Evolutionary conservation across 2,797 vertebrate genomes (phyloP), one percentile per base, ranked within the genome.

Genomic region (Chelonia mydas): DNA sequence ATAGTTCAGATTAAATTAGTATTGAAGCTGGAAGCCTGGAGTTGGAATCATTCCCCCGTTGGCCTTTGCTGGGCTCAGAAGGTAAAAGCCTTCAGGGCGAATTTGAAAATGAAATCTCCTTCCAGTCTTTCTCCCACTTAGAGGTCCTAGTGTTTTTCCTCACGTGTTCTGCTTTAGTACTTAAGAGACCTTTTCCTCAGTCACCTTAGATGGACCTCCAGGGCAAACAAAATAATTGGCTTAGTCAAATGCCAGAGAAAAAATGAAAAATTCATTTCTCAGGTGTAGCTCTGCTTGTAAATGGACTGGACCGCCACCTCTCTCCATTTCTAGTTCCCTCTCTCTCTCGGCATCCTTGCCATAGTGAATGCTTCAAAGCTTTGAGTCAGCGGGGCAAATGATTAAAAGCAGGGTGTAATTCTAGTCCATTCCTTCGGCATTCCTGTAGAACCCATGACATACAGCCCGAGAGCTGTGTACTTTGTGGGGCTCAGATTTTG

Each of bases 1-100:
- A 98, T 93, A 1, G 97, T 92, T 97, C 11, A 74, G 98, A 98
- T 98, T 98, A 98, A 98, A 98, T 96, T 98, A 98, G 98, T 77
- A 19, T 95, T 97, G 96, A 97, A 94, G 95, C 95, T 93, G 96
- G 84, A 86, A 96, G 90, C 80, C 97, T 97, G 95, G 96, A 96
- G 95, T 89, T 95, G 94, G 94, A 97, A 97, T 97, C 27, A 97
- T 94, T 94, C 85, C 83, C 90, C 83, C 0, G 0, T 87, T 76
- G 53, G 82, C 84, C 88, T 90, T 95, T 25, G 10, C 90, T 47
- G n/a, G 86, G 49, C 95, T 97, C 88, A 1, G 0, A 87, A 0
- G 81, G 87, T 84, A 96, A 95, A 94, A 96, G 93, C 88, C 96
- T 85, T 76, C 87, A 83, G 97, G 96, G 94, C 94, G 59, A 89